A percentile compares a stretch with the other conserved stretches of the same genome.
Conservation (phyloP, 2,797 vertebrate species). For the Sylvia borin region DNA sequence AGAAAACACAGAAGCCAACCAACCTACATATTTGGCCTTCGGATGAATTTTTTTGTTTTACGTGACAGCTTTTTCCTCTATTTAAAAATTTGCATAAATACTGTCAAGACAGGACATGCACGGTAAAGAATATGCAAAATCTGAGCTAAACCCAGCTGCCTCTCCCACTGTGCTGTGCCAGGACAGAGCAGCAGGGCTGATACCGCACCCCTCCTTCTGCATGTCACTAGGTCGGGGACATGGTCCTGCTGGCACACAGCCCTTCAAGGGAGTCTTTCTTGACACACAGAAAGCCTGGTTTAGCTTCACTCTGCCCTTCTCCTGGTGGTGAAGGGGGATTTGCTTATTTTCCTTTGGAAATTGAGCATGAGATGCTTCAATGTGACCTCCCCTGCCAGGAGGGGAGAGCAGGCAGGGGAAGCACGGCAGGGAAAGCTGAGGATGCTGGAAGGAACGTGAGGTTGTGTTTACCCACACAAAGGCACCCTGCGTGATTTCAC, state of each 20-base stretch:
- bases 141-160: slow-evolving; percentile 5
- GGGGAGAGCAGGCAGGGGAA: background rate
- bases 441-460: background rate
- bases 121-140: slow-evolving; percentile 30
- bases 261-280: background rate
- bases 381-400: background rate
- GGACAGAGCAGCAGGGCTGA: background rate
- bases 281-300: background rate
- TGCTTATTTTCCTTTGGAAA: background rate
- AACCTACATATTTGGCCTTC: slow-evolving; percentile 65
- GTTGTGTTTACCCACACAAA: background rate
- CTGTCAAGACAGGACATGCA: slow-evolving; percentile 61
- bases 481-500: background rate
- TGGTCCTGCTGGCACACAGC: background rate
- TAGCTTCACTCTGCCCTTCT: background rate
- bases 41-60: slow-evolving; percentile 53
- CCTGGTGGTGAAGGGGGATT: background rate
- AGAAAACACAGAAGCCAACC: slow-evolving; percentile 29
- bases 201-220: background rate
- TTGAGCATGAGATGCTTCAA: background rate
- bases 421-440: background rate
- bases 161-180: slow-evolving; percentile 10
- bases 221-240: background rate
- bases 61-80: slow-evolving; percentile 51
- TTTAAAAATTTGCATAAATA: slow-evolving; percentile 62